Conservation (phyloP, 2,888 invertebrate genomes). For the Carcina quercana region DNA sequence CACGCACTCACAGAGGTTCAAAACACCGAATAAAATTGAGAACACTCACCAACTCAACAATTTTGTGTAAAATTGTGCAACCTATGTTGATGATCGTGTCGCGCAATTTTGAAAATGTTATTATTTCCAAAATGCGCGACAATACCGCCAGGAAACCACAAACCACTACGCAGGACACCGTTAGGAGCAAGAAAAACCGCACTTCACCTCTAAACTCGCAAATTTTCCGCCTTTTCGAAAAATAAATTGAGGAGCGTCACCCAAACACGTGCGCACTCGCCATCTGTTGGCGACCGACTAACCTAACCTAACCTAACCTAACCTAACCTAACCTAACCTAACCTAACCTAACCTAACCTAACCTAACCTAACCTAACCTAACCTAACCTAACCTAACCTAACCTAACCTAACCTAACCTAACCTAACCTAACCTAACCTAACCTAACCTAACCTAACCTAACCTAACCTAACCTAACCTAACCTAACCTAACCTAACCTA, state of each 20-base stretch:
- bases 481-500: not conserved
- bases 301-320: not conserved
- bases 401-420: not conserved
- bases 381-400: not conserved
- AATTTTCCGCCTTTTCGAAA: not conserved
- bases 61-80: too few species aligned
- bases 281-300: slow-evolving; percentile 9
- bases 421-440: not conserved
- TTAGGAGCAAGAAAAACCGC: not conserved
- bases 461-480: not conserved
- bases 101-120: too few species aligned
- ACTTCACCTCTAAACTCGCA: not conserved
- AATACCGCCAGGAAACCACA: not conserved
- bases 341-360: not conserved
- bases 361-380: not conserved
- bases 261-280: not conserved
- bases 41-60: too few species aligned
- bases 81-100: too few species aligned
- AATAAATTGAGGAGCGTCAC: not conserved
- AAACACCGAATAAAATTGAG: too few species aligned
- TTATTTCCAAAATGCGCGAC: too few species aligned
- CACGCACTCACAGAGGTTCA: too few species aligned
- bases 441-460: not conserved
- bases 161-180: not conserved
- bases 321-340: not conserved